These are phyloP conservation scores for Staurois parvus DNA, from an alignment of 2,797 vertebrate species.

Conservation along the genomic window DNA sequence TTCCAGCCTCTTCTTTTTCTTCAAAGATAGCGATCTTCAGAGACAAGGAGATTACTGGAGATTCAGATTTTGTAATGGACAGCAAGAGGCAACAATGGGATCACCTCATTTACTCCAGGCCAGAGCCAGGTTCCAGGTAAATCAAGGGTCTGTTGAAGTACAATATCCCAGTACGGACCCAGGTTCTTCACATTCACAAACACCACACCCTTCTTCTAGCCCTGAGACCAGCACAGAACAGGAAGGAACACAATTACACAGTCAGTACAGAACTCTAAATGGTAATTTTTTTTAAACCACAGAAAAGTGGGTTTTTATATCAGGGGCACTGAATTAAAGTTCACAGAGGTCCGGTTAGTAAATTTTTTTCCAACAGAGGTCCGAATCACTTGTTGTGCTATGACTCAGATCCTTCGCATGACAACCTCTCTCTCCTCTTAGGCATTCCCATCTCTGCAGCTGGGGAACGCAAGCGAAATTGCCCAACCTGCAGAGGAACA, in stretches of 20 bases:
- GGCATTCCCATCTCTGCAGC: no score
- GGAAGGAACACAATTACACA: slow-evolving; percentile 13
- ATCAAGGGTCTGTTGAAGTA: slow-evolving; percentile 92
- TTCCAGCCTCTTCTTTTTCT: slow-evolving; percentile 83
- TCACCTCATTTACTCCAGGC: slow-evolving; percentile 89
- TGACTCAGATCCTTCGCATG: no score
- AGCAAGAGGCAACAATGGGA: slow-evolving; percentile 27
- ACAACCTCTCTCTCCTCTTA: no score
- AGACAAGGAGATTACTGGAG: neutral
- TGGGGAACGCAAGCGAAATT: no score
- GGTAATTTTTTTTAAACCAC: no score
- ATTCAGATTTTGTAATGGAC: neutral
- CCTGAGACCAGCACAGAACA: slow-evolving; percentile 80
- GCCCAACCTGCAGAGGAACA: no score
- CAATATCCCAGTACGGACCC: slow-evolving; percentile 94
- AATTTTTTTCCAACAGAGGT: no score
- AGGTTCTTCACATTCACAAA: slow-evolving; percentile 91
- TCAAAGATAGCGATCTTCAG: slow-evolving; percentile 73
- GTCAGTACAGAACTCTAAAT: no score
- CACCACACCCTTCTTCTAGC: slow-evolving; percentile 92
- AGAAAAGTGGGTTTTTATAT: no score
- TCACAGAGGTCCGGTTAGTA: no score
- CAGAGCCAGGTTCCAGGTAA: slow-evolving; percentile 88
- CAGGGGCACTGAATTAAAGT: no score
- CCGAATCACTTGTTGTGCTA: no score